Base-by-base conservation (phyloP, 1,140 invertebrate species). In the Elymnias hypermnestra region DNA sequence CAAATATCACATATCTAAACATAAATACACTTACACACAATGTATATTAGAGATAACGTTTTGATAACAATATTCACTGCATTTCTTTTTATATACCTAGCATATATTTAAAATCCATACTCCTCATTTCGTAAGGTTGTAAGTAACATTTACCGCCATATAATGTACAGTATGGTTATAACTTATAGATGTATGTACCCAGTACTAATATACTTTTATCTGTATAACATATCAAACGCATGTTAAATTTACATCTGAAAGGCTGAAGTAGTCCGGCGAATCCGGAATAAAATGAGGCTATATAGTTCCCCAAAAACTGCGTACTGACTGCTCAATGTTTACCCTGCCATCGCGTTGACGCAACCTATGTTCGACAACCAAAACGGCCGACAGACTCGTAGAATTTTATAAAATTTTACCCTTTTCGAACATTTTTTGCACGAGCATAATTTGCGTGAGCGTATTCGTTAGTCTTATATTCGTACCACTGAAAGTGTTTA, bases 1-100 rank as follows among this genome's bases (percentile, higher is more conserved):
- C 72, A 77, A 73, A 73, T 74, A 66, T 76, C 74, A 84, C 76
- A 85, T 85, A 81, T 85, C 81, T 81, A 75, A 76, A 67, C 63
- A 40, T 65, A 66, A 62, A 64, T 65, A 74, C 66, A 77, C 74
- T 58, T 63, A 73, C 63, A 76, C 77, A 78, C 70, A 50, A 71
- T 73, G 53, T 77, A 73, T 71, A 71, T 72, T 81, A 79, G 72
- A 48, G 59, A 57, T 79, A 81, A 75, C 70, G 72, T 83, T 83
- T 83, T 83, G 79, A 83, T 83, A 83, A 67, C 58, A 68, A 75
- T 81, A 77, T 83, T 83, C 70, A 77, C 71, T 65, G 69, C 67
- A 65, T 77, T 79, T 83, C 50, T 73, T 75, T 68, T 57, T 76
- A 63, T 70, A 64, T 55, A 52, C 39, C 72, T 73, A 74, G 64